Conservation (phyloP, 2,888 invertebrate species). For the Clistopyga incitator region DNA sequence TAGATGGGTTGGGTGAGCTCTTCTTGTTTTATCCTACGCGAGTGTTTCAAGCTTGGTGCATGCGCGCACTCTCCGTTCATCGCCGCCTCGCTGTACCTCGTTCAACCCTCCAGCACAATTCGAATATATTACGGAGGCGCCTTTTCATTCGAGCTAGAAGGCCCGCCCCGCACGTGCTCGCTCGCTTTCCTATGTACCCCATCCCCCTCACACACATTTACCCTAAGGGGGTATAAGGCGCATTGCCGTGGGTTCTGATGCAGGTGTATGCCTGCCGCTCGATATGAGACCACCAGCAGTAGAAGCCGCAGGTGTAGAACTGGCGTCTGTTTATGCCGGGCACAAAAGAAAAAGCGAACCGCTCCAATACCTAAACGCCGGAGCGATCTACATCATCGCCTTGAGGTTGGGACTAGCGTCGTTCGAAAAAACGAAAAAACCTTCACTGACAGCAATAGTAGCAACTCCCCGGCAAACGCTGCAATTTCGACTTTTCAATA, state of each 20-base stretch:
- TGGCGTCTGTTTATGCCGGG: conserved; percentile 59
- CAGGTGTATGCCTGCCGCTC: conserved; percentile 50
- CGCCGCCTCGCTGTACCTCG: conserved; percentile 47
- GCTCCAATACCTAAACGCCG: conserved; percentile 60
- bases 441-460: conserved; percentile 9
- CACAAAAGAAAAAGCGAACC: conserved; percentile 60
- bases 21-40: conserved; percentile 73
- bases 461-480: conserved; percentile 30
- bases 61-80: conserved; percentile 50
- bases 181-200: conserved; percentile 23
- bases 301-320: conserved; percentile 62
- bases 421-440: conserved; percentile 41
- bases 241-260: conserved; percentile 60
- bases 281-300: conserved; percentile 58
- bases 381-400: conserved; percentile 55
- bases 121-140: conserved; percentile 78
- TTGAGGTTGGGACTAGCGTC: background rate
- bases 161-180: conserved; percentile 63
- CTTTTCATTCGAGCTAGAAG: conserved; percentile 75
- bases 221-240: conserved; percentile 63
- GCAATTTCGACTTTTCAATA: conserved; percentile 38
- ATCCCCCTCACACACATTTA: conserved; percentile 51
- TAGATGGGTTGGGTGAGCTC: conserved; percentile 53
- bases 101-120: conserved; percentile 71
- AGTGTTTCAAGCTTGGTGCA: conserved; percentile 57